Conservation (phyloP, 2,113 vertebrate genomes). For the Myiozetetes cayanensis region DNA sequence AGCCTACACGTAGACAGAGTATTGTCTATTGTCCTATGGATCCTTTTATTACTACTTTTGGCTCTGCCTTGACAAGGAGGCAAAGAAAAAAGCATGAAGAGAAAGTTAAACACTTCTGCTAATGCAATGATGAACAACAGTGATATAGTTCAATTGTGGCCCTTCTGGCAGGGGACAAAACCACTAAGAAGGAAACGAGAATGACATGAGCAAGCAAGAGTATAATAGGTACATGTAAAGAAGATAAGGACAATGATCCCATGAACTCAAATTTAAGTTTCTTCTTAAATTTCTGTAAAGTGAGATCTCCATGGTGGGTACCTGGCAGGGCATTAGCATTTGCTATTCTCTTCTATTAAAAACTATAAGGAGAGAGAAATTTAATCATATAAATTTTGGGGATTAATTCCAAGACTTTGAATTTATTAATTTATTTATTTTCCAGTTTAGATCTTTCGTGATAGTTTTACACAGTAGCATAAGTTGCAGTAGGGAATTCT, state of each 20-base stretch:
- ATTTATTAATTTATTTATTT: not conserved
- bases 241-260: not conserved
- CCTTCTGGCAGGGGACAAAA: not conserved
- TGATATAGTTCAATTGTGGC: not conserved
- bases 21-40: not conserved
- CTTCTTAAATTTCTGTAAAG: slow-evolving; percentile 41
- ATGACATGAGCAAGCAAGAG: not conserved
- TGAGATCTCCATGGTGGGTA: slow-evolving; percentile 26
- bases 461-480: not conserved
- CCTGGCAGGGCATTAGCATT: slow-evolving; percentile 25
- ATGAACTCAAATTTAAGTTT: slow-evolving; percentile 67
- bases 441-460: not conserved
- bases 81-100: not conserved
- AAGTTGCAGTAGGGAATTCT: not conserved
- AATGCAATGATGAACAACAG: slow-evolving; percentile 14
- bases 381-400: not conserved
- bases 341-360: slow-evolving; percentile 52
- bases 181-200: not conserved
- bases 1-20: not conserved
- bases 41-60: not conserved
- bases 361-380: slow-evolving; percentile 1
- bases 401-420: not conserved
- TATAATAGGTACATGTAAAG: not conserved
- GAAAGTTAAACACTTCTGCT: slow-evolving; percentile 9
- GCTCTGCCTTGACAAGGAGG: not conserved